Base-by-base conservation (phyloP, 2,113 vertebrate species). In the Anarrhichthys ocellatus region DNA sequence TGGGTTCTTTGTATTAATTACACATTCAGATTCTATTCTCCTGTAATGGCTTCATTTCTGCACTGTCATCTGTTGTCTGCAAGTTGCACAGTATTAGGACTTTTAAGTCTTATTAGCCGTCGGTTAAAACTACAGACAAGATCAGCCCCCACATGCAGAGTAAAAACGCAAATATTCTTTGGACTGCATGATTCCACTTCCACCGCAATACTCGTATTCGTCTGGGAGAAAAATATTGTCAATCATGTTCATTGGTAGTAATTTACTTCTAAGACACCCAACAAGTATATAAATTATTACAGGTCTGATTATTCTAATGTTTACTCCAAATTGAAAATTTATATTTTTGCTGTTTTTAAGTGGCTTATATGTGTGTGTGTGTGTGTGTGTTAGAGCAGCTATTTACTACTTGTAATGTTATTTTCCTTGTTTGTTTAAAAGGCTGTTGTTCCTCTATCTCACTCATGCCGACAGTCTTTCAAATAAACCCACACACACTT, bases 111-210 rank as follows among this genome's bases (percentile, higher is more conserved):
- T 65, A 48, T 40, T 38, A 18, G n/a, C 42, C 54, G 27, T 29
- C 13, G 8, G 52, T 56, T 68, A 36, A 54, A 84, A 70, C 17
- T 20, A 63, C 58, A 63, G 36, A 79, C 44, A 46, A 76, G 14
- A 65, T 69, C 56, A 44, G 18, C 13, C n/a, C 38, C 24, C 17
- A 40, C 29, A 54, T 56, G 24, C 29, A 6, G 58, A 38, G 34
- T 87, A 42, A 65, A 86, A 78, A 81, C 76, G 64, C 54, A 76
- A 73, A 85, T 66, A 59, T 65, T 75, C 32, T 63, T 62, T 76
- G 65, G 22, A 74, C 22, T 61, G 79, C 15, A 18, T 76, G 34
- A 71, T 80, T 24, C 24, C 15, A 15, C 70, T 48, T 76, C 81
- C 9, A 66, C 42, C 62, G 24, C 44, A 58, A 36, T 69, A 24